Percentiles rank a stretch among this genome's conserved stretches.
These are phyloP conservation scores for Amorpha juglandis DNA, from an alignment of 2,888 invertebrate species.

Conservation along the genomic window DNA sequence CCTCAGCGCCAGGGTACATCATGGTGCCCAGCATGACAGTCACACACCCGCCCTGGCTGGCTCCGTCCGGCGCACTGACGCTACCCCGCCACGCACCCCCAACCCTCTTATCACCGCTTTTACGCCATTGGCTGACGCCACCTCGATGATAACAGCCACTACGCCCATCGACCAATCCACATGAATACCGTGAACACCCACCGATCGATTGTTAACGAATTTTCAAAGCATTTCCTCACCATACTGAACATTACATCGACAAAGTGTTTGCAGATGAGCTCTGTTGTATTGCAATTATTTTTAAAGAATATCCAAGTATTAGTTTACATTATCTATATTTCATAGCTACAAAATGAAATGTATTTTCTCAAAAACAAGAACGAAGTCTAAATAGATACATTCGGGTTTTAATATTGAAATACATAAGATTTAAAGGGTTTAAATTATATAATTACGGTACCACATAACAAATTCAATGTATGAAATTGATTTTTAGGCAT, in stretches of 20 bases:
- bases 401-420: too few species aligned
- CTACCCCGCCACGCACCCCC: constrained; percentile 74
- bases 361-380: not conserved
- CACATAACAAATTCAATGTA: too few species aligned
- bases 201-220: constrained; percentile 74
- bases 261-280: constrained; percentile 64
- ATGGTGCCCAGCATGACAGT: constrained; percentile 77
- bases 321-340: not conserved
- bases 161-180: constrained; percentile 79
- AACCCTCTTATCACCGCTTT: constrained; percentile 73
- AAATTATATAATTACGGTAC: too few species aligned
- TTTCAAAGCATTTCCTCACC: constrained; percentile 69
- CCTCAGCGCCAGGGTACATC: constrained; percentile 79
- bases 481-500: too few species aligned
- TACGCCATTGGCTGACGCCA: constrained; percentile 66
- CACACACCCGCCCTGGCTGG: constrained; percentile 66
- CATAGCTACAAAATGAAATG: not conserved
- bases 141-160: constrained; percentile 72
- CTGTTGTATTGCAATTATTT: constrained; percentile 48
- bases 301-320: constrained; percentile 38
- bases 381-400: too few species aligned
- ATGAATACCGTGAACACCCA: constrained; percentile 65
- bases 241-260: constrained; percentile 71
- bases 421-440: too few species aligned
- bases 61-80: constrained; percentile 71